Evolutionary conservation across 1,140 invertebrate genomes (phyloP).

Genomic region (Nephotettix cincticeps): DNA sequence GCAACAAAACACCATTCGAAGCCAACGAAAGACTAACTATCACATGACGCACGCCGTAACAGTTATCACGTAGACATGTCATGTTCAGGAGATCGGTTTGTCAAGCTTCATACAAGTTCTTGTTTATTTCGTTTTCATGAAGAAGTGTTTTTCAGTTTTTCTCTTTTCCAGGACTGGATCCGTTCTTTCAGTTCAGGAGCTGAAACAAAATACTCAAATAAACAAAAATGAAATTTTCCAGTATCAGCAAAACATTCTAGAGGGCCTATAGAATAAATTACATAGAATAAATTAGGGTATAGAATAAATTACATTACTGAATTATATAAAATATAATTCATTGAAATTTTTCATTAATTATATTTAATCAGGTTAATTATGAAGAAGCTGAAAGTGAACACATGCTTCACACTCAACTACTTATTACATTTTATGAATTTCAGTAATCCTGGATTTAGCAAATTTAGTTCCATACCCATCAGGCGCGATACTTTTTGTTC

Average conservation of each 20-base stretch:
- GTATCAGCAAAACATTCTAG: background rate
- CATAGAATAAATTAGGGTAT: background rate
- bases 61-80: background rate
- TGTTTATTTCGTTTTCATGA: constrained; percentile 8
- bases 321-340: background rate
- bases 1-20: constrained; percentile 13
- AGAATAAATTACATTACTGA: background rate
- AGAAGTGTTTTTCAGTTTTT: constrained; percentile 47
- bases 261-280: background rate
- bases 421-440: no score
- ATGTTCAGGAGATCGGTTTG: constrained; percentile 5
- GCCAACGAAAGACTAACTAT: constrained; percentile 15
- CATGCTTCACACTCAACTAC: no score
- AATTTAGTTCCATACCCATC: no score
- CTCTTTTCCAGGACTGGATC: constrained; percentile 75
- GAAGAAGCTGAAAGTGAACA: no score
- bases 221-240: background rate
- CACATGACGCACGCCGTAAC: constrained; percentile 1
- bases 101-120: background rate
- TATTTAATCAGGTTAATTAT: no score
- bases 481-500: no score
- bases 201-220: constrained; percentile 47
- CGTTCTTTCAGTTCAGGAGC: constrained; percentile 73
- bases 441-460: no score
- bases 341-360: constrained; percentile 7